Percentiles rank a stretch among this genome's conserved stretches.
Conservation (phyloP, 2,113 vertebrate species). For the Stigmatopora nigra region DNA sequence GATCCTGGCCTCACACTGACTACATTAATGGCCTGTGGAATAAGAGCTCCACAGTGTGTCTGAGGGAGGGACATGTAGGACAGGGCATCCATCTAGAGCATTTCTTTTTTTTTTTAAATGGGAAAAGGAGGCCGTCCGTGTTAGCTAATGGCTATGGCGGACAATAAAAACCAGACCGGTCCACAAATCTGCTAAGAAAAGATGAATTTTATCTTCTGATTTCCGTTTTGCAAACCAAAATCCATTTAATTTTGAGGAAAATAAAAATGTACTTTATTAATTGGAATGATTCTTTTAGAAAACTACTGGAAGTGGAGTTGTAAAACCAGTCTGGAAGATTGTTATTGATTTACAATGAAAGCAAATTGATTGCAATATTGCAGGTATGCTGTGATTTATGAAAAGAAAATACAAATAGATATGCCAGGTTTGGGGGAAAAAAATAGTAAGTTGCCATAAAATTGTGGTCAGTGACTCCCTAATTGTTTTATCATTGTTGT, state of each 20-base stretch:
- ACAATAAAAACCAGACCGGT: constrained; percentile 27
- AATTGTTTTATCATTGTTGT: neutral
- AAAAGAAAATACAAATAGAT: too few species aligned
- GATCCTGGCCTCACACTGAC: constrained; percentile 63
- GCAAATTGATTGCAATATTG: too few species aligned
- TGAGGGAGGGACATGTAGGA: constrained; percentile 45
- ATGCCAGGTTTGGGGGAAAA: too few species aligned
- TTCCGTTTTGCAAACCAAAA: neutral
- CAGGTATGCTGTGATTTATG: too few species aligned
- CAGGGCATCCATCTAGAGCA: constrained; percentile 42
- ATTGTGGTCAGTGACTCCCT: too few species aligned
- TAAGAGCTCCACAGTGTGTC: constrained; percentile 60
- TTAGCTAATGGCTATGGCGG: constrained; percentile 11
- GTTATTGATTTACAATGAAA: too few species aligned
- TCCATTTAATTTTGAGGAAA: too few species aligned
- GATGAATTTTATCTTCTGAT: neutral
- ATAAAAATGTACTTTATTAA: too few species aligned
- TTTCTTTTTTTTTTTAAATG: constrained; percentile 41
- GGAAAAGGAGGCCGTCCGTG: constrained; percentile 41
- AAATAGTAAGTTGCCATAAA: too few species aligned
- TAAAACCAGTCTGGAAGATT: too few species aligned
- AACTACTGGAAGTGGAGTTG: too few species aligned
- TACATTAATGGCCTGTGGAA: constrained; percentile 61
- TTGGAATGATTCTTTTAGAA: too few species aligned
- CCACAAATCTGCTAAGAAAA: constrained; percentile 7